Percentiles rank a stretch among this genome's conserved stretches.
phyloP scores from a whole-genome alignment of 1,140 invertebrate genomes.

The Drosophila miranda region DNA sequence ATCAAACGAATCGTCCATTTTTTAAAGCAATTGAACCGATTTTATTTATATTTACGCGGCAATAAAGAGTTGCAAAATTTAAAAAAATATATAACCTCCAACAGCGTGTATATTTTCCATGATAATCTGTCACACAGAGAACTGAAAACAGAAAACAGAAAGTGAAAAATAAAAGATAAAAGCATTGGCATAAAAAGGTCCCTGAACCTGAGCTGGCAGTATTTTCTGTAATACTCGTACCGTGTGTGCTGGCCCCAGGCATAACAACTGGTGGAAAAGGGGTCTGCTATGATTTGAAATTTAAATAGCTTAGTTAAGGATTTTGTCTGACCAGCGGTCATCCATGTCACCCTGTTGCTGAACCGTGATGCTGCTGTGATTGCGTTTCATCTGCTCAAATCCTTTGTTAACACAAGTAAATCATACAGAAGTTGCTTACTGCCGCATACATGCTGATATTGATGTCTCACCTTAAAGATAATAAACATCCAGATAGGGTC shows the following conservation, averaged over 20 bases:
- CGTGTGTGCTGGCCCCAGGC: constrained; percentile 9
- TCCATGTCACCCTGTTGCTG: constrained; percentile 10
- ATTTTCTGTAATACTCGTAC: constrained; percentile 34
- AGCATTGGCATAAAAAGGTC: constrained; percentile 48
- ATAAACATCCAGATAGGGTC: neutral
- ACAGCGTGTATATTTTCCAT: constrained; percentile 13
- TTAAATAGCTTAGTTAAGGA: constrained; percentile 61
- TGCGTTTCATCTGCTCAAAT: constrained; percentile 25
- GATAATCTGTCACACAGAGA: constrained; percentile 53
- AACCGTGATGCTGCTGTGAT: constrained; percentile 21
- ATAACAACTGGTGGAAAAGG: constrained; percentile 20
- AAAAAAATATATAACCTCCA: constrained; percentile 32
- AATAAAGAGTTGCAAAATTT: constrained; percentile 42
- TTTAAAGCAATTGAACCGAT: too few relatives aligned
- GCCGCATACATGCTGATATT: constrained; percentile 8
- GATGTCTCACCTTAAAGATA: constrained; percentile 39
- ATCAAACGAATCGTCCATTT: too few relatives aligned
- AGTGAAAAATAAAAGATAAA: constrained; percentile 18
- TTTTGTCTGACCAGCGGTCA: constrained; percentile 36
- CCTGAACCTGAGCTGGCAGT: constrained; percentile 27
- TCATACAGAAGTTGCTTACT: constrained; percentile 19
- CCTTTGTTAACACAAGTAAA: constrained; percentile 41
- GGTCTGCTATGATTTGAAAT: constrained; percentile 54
- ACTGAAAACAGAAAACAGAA: constrained; percentile 7
- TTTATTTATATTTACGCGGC: neutral